These are phyloP conservation scores for Erythrocebus patas DNA, from an alignment of 2,113 vertebrate genomes.

Conservation along the genomic window DNA sequence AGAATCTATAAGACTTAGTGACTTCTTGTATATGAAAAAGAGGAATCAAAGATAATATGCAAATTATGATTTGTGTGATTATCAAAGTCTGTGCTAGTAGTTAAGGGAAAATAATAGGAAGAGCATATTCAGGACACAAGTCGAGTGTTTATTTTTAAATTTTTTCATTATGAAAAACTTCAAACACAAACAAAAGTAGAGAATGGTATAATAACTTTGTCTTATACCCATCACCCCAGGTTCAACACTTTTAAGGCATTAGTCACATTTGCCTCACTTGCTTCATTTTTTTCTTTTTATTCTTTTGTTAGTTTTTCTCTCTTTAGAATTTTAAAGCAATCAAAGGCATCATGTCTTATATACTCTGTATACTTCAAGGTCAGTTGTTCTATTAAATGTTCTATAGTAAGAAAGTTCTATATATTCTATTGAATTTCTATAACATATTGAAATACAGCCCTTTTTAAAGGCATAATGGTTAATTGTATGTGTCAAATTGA, in stretches of 20 bases:
- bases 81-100: neutral
- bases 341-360: neutral
- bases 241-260: neutral
- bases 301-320: neutral
- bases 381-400: neutral
- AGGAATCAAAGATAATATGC: neutral
- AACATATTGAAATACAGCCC: neutral
- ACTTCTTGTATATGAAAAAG: neutral
- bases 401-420: neutral
- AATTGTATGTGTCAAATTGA: neutral
- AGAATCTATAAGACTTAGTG: neutral
- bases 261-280: neutral
- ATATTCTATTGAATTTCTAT: neutral
- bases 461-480: neutral
- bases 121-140: neutral
- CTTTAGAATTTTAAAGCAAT: neutral
- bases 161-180: neutral
- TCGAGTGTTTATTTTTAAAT: neutral
- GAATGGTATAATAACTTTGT: neutral
- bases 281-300: neutral
- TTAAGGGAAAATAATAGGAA: neutral
- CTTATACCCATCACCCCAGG: neutral
- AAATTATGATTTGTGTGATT: neutral
- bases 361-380: neutral
- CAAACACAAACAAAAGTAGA: neutral